Percentiles rank a stretch among this genome's conserved stretches.
phyloP scores from a whole-genome alignment of 2,888 invertebrate species.

The Aspidapion aeneum region DNA sequence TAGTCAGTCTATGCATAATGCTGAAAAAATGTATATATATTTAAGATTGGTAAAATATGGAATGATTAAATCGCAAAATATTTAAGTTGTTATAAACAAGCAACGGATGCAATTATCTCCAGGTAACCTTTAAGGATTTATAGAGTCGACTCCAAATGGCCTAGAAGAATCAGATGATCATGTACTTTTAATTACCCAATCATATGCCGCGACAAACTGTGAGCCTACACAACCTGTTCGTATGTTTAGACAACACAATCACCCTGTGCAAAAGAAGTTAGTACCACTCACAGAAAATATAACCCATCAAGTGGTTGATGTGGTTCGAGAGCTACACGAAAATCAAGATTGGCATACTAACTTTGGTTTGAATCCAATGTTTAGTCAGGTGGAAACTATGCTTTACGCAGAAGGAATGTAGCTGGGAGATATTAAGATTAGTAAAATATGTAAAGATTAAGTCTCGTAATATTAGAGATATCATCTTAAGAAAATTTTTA shows the following conservation, averaged over 20 bases:
- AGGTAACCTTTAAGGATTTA: too few relatives aligned
- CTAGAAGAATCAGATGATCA: slow-evolving; percentile 29
- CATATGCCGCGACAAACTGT: slow-evolving; percentile 28
- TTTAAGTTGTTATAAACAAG: too few relatives aligned
- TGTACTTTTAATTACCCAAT: slow-evolving; percentile 29
- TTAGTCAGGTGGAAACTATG: background rate
- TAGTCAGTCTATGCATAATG: too few relatives aligned
- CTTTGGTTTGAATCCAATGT: background rate
- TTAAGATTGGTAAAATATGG: too few relatives aligned
- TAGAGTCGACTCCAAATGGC: slow-evolving; percentile 27
- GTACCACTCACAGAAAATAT: slow-evolving; percentile 13
- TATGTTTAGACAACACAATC: slow-evolving; percentile 30
- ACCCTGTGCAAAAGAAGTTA: slow-evolving; percentile 16
- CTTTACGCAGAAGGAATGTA: background rate
- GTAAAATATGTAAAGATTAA: background rate
- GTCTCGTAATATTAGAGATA: too few relatives aligned
- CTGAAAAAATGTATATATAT: too few relatives aligned
- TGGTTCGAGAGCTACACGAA: slow-evolving; percentile 2
- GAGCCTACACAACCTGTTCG: slow-evolving; percentile 21
- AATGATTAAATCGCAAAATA: too few relatives aligned
- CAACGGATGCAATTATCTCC: too few relatives aligned
- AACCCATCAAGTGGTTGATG: slow-evolving; percentile 13
- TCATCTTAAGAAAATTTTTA: slow-evolving; percentile 33
- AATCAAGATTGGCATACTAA: background rate
- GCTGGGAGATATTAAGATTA: background rate